phyloP scores from a whole-genome alignment of 2,888 invertebrate genomes.

The Ctenicera cuprea region DNA sequence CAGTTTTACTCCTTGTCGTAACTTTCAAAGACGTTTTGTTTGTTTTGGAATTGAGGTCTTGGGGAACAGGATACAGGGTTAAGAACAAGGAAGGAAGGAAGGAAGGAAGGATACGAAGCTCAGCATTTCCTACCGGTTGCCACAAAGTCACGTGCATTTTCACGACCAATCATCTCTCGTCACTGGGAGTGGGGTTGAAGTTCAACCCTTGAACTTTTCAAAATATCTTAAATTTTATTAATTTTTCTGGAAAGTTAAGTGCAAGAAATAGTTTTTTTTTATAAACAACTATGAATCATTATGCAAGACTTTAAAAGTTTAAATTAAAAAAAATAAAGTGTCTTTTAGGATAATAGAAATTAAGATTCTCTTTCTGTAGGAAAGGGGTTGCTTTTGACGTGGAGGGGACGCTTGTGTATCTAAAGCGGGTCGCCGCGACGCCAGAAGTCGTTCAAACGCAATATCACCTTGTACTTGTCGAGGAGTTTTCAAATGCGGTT shows the following conservation, averaged over 20 bases:
- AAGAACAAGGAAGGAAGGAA: constrained; percentile 60
- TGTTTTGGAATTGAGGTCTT: constrained; percentile 43
- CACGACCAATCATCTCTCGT: constrained; percentile 17
- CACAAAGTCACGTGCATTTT: constrained; percentile 38
- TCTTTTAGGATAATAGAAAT: background rate
- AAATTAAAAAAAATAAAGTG: background rate
- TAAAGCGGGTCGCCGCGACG: constrained; percentile 54
- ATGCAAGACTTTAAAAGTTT: background rate
- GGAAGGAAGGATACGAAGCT: constrained; percentile 67
- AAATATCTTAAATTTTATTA: background rate
- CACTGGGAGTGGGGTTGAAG: constrained; percentile 7
- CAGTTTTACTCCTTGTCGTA: background rate
- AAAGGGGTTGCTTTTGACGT: constrained; percentile 45
- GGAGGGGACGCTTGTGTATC: constrained; percentile 54
- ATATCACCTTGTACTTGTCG: background rate
- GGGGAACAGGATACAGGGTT: constrained; percentile 50
- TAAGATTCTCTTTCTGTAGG: background rate
- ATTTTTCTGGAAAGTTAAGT: background rate
- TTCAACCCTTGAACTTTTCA: background rate
- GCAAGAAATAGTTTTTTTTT: no score
- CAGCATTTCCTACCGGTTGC: constrained; percentile 59
- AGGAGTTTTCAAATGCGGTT: background rate
- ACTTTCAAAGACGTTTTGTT: constrained; percentile 34
- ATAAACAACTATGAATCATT: no score
- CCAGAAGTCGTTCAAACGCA: constrained; percentile 56